Evolutionary conservation across 2,888 invertebrate genomes (phyloP).

Genomic region (Ochropleura leucogaster): DNA sequence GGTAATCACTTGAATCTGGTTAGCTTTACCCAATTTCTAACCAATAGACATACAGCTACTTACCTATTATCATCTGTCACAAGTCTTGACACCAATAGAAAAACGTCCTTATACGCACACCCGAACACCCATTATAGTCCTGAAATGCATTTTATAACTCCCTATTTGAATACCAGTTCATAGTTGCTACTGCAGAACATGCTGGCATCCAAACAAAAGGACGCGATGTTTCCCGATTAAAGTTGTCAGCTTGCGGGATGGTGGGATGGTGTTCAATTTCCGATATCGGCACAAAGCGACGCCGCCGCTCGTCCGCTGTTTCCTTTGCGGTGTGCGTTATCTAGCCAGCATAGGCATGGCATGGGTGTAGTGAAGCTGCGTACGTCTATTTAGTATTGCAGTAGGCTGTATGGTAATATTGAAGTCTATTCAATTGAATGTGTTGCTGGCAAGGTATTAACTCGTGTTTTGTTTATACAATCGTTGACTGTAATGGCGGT

Average conservation of each 20-base stretch:
- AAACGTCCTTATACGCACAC: background rate
- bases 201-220: conserved; percentile 64
- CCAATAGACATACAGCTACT: no score
- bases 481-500: background rate
- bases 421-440: conserved; percentile 20
- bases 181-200: conserved; percentile 20
- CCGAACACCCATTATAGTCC: background rate
- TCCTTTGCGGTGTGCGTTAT: conserved; percentile 63
- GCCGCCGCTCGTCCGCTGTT: conserved; percentile 77
- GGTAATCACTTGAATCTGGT: no score
- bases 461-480: background rate
- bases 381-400: conserved; percentile 40
- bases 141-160: background rate
- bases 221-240: conserved; percentile 58
- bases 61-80: no score
- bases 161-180: conserved; percentile 16
- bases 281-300: conserved; percentile 80
- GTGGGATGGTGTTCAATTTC: conserved; percentile 78
- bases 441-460: conserved; percentile 1
- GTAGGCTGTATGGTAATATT: conserved; percentile 38
- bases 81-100: background rate
- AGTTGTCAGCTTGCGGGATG: conserved; percentile 61
- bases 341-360: conserved; percentile 51
- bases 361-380: background rate
- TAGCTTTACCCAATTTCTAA: no score